These are phyloP conservation scores for Ctenopoma multispine DNA, from an alignment of 2,797 vertebrate genomes.

Conservation along the genomic window DNA sequence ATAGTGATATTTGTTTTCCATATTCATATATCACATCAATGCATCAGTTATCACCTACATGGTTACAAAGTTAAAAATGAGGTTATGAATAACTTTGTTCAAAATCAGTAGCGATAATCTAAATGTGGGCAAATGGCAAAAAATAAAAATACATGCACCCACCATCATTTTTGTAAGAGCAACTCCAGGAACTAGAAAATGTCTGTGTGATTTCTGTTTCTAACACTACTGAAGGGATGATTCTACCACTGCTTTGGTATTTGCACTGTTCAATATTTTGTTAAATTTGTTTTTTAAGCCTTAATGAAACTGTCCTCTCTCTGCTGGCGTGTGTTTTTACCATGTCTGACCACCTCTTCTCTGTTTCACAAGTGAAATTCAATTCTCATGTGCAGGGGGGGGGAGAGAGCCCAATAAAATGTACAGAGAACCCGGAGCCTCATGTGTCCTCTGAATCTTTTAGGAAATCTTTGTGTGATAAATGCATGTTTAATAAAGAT, in stretches of 20 bases:
- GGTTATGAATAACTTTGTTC: background rate
- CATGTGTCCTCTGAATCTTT: background rate
- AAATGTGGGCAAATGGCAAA: background rate
- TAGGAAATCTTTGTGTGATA: background rate
- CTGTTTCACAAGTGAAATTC: conserved; percentile 5
- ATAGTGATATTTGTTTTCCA: too few relatives aligned
- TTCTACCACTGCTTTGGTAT: background rate
- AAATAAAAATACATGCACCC: background rate
- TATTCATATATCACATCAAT: background rate
- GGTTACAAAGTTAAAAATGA: background rate
- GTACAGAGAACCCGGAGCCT: background rate
- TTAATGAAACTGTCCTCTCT: background rate
- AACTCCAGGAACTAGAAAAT: background rate
- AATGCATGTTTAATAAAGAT: conserved; percentile 4
- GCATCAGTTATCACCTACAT: background rate
- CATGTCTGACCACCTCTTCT: background rate
- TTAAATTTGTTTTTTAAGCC: background rate
- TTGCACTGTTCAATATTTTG: background rate
- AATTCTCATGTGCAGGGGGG: background rate
- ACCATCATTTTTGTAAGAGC: background rate
- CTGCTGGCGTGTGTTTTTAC: background rate
- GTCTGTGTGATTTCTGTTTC: background rate
- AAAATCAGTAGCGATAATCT: background rate
- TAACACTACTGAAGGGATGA: background rate
- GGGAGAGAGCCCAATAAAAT: background rate